These are phyloP conservation scores for Schrankia costaestrigalis DNA, from an alignment of 2,888 invertebrate species.

Conservation along the genomic window DNA sequence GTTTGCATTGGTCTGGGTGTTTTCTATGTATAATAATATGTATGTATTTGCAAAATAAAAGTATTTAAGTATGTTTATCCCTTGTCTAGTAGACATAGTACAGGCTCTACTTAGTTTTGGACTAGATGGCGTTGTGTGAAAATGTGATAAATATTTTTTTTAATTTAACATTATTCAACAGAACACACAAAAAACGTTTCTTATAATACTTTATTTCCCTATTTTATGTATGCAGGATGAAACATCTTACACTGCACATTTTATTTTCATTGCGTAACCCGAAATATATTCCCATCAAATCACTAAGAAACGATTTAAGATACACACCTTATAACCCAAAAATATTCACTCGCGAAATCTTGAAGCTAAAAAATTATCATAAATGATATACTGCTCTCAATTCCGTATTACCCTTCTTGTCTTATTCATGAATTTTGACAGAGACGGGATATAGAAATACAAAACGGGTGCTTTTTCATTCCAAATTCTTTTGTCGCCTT, in stretches of 20 bases:
- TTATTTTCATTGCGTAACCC: neutral
- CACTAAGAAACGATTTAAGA: slow-evolving; percentile 3
- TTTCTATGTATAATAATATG: too few species aligned
- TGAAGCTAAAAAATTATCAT: slow-evolving; percentile 31
- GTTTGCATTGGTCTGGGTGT: too few species aligned
- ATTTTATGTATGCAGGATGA: too few species aligned
- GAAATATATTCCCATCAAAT: slow-evolving; percentile 4
- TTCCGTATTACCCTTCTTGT: slow-evolving; percentile 35
- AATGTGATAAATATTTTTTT: too few species aligned
- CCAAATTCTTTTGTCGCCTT: slow-evolving; percentile 33
- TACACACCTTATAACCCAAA: slow-evolving; percentile 9
- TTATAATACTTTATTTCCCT: neutral
- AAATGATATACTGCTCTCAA: slow-evolving; percentile 37
- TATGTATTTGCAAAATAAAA: too few species aligned
- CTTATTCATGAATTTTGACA: slow-evolving; percentile 46
- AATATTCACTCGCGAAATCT: slow-evolving; percentile 24
- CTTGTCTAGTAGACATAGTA: too few species aligned
- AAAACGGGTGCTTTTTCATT: slow-evolving; percentile 35
- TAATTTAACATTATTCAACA: neutral
- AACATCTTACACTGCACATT: neutral
- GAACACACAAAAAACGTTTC: neutral
- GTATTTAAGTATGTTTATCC: too few species aligned
- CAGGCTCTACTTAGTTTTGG: too few species aligned
- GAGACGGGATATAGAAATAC: slow-evolving; percentile 34
- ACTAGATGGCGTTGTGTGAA: too few species aligned